These are phyloP conservation scores for Clytia hemisphaerica DNA, from an alignment of 30 jellyfish, hydroid and myxozoan genomes.

Conservation along the genomic window DNA sequence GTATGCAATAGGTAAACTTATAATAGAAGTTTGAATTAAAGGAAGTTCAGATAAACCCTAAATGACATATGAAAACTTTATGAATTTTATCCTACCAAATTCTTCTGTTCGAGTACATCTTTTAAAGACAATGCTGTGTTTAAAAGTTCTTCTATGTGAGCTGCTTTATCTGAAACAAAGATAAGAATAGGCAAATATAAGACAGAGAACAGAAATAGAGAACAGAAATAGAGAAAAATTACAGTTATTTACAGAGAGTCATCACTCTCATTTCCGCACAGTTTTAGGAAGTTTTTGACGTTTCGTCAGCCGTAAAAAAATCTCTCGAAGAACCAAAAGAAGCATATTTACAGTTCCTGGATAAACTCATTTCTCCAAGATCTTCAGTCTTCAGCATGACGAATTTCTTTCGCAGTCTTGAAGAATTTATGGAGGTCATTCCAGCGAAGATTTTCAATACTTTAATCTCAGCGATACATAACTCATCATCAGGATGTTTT, in stretches of 20 bases:
- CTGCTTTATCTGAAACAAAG: background rate
- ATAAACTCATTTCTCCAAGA: constrained; percentile 5
- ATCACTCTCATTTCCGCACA: too few relatives aligned
- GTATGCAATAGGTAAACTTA: too few relatives aligned
- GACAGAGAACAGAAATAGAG: too few relatives aligned
- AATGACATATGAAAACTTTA: background rate
- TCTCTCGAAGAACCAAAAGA: background rate
- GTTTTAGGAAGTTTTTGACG: too few relatives aligned
- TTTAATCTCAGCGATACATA: constrained; percentile 29
- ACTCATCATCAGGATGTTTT: background rate
- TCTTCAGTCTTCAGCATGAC: constrained; percentile 49
- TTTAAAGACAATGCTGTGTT: background rate
- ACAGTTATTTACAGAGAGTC: too few relatives aligned
- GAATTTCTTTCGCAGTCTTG: constrained; percentile 39
- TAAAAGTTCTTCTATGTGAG: constrained; percentile 5
- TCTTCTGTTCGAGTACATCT: background rate
- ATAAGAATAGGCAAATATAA: too few relatives aligned
- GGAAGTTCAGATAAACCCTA: background rate
- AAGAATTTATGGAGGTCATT: constrained; percentile 29
- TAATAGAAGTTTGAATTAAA: background rate
- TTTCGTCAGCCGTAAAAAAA: background rate
- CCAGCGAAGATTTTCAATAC: constrained; percentile 50
- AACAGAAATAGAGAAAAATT: too few relatives aligned
- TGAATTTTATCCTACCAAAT: constrained; percentile 21
- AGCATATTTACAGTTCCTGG: background rate